Conservation (phyloP, 2,888 invertebrate genomes). For the Apoda limacodes region DNA sequence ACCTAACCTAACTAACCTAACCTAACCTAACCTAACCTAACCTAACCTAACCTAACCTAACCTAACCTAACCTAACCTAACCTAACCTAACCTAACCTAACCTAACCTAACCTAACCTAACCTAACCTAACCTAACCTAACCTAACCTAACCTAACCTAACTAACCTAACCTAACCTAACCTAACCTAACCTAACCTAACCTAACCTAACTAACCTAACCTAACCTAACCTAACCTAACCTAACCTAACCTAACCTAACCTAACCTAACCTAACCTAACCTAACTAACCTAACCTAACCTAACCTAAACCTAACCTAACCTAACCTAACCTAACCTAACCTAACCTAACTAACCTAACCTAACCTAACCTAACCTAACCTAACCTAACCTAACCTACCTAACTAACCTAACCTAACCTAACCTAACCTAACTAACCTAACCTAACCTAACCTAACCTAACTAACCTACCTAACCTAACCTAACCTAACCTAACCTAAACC, state of each 20-base stretch:
- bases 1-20: conserved; percentile 19
- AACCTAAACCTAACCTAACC: conserved; percentile 16
- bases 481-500: conserved; percentile 17
- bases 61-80: conserved; percentile 21
- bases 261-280: conserved; percentile 19
- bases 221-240: no score
- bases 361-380: conserved; percentile 9
- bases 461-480: conserved; percentile 17
- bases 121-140: conserved; percentile 20
- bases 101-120: conserved; percentile 23
- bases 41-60: conserved; percentile 20
- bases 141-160: conserved; percentile 23
- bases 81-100: conserved; percentile 18
- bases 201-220: no score
- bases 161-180: conserved; percentile 18
- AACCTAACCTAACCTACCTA: conserved; percentile 11
- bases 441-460: conserved; percentile 13
- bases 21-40: conserved; percentile 22
- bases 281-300: conserved; percentile 17
- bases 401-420: conserved; percentile 6
- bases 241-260: conserved; percentile 20
- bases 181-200: conserved; percentile 15
- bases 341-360: conserved; percentile 15
- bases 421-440: conserved; percentile 10
- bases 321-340: conserved; percentile 17